Evolutionary conservation across 2,888 invertebrate genomes (phyloP).

Genomic region (Hirtodrosophila confusa): DNA sequence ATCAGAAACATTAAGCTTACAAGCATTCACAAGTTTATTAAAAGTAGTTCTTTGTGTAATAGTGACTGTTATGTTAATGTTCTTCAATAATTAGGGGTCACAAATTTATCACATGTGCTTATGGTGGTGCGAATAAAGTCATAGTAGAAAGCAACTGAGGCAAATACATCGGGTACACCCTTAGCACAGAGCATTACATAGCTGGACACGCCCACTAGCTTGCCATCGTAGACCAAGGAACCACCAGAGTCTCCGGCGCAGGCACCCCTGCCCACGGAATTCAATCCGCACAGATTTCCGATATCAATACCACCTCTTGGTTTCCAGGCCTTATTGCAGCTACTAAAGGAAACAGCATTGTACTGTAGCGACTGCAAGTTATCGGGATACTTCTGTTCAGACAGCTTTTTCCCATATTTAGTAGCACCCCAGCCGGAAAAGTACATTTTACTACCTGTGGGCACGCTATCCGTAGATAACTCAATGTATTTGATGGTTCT

Average conservation of each 20-base stretch:
- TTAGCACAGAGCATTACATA: background rate
- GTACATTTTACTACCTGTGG: background rate
- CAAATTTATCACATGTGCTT: background rate
- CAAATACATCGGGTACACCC: constrained; percentile 2
- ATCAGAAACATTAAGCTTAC: no score
- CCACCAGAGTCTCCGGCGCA: constrained; percentile 9
- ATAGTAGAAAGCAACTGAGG: constrained; percentile 2
- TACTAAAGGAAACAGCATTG: background rate
- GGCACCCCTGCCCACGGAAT: background rate
- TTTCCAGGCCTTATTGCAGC: constrained; percentile 1
- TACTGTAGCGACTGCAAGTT: background rate
- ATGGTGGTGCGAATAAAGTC: constrained; percentile 19
- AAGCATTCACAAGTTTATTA: no score
- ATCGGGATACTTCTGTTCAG: background rate
- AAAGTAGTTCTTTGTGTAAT: background rate
- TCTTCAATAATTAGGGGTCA: background rate
- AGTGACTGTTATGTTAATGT: background rate
- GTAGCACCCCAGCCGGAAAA: constrained; percentile 16
- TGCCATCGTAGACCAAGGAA: background rate
- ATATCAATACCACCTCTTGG: background rate
- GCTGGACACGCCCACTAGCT: constrained; percentile 15
- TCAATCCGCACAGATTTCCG: background rate
- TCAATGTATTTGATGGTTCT: background rate
- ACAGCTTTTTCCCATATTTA: background rate
- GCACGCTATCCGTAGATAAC: background rate